Evolutionary conservation across 2,113 vertebrate genomes (phyloP).

Genomic region (Tautogolabrus adspersus): DNA sequence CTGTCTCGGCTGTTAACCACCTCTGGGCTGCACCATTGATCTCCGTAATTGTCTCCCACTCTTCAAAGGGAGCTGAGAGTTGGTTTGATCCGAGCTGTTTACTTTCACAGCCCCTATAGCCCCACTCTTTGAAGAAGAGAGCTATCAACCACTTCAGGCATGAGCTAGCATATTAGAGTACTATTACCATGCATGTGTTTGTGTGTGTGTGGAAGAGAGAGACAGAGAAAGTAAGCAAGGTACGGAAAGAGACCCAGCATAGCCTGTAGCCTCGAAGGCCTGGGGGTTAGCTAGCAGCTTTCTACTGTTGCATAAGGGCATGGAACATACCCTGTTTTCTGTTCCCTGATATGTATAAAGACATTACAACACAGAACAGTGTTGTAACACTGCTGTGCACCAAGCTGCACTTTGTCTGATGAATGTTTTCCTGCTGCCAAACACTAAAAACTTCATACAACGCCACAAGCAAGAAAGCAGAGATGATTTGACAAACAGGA

Average conservation of each 20-base stretch:
- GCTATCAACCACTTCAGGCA: conserved; percentile 78
- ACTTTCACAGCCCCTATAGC: conserved; percentile 74
- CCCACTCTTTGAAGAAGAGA: conserved; percentile 71
- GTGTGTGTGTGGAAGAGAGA: conserved; percentile 16
- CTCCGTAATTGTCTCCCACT: conserved; percentile 78
- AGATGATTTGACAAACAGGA: conserved; percentile 54
- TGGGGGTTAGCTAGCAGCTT: conserved; percentile 58
- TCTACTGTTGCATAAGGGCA: conserved; percentile 57
- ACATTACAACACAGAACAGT: conserved; percentile 11
- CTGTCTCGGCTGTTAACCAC: conserved; percentile 79
- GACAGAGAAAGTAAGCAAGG: conserved; percentile 8
- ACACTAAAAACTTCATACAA: conserved; percentile 7
- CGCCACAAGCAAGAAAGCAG: not conserved
- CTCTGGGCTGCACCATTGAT: conserved; percentile 80
- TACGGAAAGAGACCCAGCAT: conserved; percentile 34
- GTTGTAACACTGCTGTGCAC: conserved; percentile 5
- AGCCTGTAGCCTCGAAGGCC: conserved; percentile 59
- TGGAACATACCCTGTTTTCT: conserved; percentile 30
- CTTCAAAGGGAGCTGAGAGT: conserved; percentile 79
- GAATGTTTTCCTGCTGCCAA: conserved; percentile 3
- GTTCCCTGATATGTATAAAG: conserved; percentile 10
- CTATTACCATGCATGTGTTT: conserved; percentile 50
- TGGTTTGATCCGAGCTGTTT: conserved; percentile 82
- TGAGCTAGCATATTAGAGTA: conserved; percentile 76
- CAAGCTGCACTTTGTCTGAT: conserved; percentile 20